Percentiles rank a stretch among this genome's conserved stretches.
Evolutionary conservation across 2,113 vertebrate species (phyloP).

Genomic region (Natator depressus): DNA sequence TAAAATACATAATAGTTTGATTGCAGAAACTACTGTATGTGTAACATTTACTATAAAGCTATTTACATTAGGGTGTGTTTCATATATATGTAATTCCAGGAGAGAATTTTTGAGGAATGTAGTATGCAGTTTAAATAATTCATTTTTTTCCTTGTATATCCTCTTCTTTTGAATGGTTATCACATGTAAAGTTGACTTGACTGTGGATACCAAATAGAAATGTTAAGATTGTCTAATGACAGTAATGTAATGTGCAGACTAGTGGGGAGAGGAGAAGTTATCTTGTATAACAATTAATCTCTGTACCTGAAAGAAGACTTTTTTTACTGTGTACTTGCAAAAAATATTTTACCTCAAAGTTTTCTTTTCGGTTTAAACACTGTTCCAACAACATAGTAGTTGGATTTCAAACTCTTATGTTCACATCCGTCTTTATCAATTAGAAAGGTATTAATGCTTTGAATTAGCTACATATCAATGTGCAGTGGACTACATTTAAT

Average conservation of each 20-base stretch:
- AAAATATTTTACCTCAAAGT: background rate
- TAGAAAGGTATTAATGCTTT: conserved; percentile 65
- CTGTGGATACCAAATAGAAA: background rate
- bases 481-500: conserved; percentile 56
- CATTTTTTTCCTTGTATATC: background rate
- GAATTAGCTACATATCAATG: conserved; percentile 28
- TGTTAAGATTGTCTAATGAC: accelerated
- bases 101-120: background rate
- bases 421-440: conserved; percentile 55
- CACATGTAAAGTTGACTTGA: background rate
- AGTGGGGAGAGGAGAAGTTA: background rate
- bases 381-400: background rate
- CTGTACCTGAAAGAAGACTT: background rate
- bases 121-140: background rate
- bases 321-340: background rate
- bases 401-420: background rate
- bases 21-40: conserved; percentile 30
- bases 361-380: background rate
- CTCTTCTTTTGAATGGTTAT: background rate
- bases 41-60: conserved; percentile 25
- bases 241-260: accelerated
- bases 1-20: background rate
- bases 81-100: background rate
- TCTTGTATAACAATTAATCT: background rate
- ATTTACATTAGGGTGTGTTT: background rate